Evolutionary conservation across 2,888 invertebrate genomes (phyloP).

Genomic region (Dione juno): DNA sequence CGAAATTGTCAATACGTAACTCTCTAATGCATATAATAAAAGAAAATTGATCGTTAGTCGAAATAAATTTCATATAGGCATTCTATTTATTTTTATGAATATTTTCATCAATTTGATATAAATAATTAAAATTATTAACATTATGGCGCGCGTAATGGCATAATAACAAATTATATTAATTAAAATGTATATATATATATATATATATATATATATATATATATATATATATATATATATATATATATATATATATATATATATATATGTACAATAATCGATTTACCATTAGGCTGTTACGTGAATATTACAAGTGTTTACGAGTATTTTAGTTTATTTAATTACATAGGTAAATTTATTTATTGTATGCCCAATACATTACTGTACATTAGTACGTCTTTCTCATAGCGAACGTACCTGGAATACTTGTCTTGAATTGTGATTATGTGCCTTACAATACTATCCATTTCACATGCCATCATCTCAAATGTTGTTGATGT

Average conservation of each 20-base stretch:
- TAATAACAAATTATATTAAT: too few species aligned
- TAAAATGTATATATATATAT: too few species aligned
- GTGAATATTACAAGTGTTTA: too few species aligned
- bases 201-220: too few species aligned
- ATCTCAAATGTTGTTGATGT: constrained; percentile 36
- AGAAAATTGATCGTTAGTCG: background rate
- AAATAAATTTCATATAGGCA: background rate
- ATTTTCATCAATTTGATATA: too few species aligned
- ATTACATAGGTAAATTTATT: background rate
- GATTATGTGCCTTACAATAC: constrained; percentile 42
- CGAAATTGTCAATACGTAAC: constrained; percentile 15
- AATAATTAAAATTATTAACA: too few species aligned
- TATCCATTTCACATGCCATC: constrained; percentile 42
- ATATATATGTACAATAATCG: too few species aligned
- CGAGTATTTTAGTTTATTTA: background rate
- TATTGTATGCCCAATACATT: background rate
- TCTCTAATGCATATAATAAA: background rate
- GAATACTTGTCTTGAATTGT: constrained; percentile 27
- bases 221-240: too few species aligned
- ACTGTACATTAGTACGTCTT: constrained; percentile 14
- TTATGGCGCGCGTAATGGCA: too few species aligned
- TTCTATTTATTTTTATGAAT: too few species aligned
- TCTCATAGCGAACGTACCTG: constrained; percentile 27
- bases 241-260: too few species aligned
- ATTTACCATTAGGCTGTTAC: too few species aligned